phyloP scores from a whole-genome alignment of 2,113 vertebrate genomes.

The Salvelinus alpinus region DNA sequence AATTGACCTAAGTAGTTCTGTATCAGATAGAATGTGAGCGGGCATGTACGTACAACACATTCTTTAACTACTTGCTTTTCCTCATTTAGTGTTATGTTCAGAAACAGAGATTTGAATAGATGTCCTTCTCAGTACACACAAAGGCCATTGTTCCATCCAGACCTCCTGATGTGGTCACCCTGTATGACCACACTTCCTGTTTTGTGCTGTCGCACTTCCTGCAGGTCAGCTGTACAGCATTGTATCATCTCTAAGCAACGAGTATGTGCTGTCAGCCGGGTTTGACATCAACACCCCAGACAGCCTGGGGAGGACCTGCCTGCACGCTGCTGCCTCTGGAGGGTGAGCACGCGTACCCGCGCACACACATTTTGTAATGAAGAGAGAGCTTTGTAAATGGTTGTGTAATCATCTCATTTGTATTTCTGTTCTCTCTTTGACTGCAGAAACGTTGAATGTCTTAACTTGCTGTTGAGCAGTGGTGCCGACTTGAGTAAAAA shows the following conservation, averaged over 20 bases:
- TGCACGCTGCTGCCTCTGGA: constrained; percentile 94
- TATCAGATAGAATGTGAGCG: too few species aligned
- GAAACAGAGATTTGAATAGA: too few species aligned
- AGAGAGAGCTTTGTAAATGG: background rate
- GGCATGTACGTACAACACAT: background rate
- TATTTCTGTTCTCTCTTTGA: constrained; percentile 14
- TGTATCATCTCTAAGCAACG: constrained; percentile 81
- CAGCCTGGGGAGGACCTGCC: constrained; percentile 88
- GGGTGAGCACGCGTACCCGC: constrained; percentile 70
- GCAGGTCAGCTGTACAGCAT: constrained; percentile 92
- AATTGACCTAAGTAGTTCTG: too few species aligned
- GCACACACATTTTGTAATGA: background rate
- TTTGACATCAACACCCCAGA: constrained; percentile 91
- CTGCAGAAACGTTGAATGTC: constrained; percentile 89
- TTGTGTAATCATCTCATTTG: background rate
- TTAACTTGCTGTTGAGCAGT: constrained; percentile 90
- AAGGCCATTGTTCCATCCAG: too few species aligned
- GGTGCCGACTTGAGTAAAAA: constrained; percentile 85
- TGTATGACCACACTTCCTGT: background rate
- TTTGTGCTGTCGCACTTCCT: background rate
- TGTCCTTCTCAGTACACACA: too few species aligned
- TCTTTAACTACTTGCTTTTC: background rate
- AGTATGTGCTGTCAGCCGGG: constrained; percentile 80
- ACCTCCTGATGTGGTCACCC: background rate
- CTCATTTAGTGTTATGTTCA: background rate